Evolutionary conservation across 2,888 invertebrate genomes (phyloP).

Genomic region (Lepidonotus clava): DNA sequence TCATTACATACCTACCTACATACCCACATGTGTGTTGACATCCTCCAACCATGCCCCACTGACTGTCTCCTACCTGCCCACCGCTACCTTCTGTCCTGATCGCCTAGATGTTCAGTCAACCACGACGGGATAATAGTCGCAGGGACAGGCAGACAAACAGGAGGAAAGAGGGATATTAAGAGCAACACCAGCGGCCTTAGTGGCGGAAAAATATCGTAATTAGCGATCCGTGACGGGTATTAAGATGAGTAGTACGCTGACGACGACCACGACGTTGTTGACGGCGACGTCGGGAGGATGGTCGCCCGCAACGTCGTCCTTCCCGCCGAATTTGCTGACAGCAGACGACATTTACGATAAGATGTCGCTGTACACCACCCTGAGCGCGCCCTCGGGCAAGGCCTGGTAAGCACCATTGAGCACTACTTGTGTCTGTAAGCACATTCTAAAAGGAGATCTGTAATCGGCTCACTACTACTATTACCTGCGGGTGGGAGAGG

Average conservation of each 20-base stretch:
- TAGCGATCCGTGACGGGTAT: no score
- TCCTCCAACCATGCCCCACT: no score
- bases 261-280: neutral
- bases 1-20: neutral
- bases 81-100: neutral
- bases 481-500: no score
- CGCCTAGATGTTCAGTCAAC: neutral
- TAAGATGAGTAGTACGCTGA: conserved; percentile 8
- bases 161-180: no score
- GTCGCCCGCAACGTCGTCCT: neutral
- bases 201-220: neutral
- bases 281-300: no score
- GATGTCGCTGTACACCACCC: conserved; percentile 26
- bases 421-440: no score
- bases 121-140: no score
- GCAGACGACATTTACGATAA: neutral
- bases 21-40: neutral
- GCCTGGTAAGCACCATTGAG: conserved; percentile 20
- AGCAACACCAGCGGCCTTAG: no score
- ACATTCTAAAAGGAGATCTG: no score
- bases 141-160: no score
- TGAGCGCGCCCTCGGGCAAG: conserved; percentile 36
- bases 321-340: neutral
- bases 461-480: no score
- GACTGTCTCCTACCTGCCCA: no score